Conservation (phyloP, 2,888 invertebrate species). For the Drosophila antonietae region DNA sequence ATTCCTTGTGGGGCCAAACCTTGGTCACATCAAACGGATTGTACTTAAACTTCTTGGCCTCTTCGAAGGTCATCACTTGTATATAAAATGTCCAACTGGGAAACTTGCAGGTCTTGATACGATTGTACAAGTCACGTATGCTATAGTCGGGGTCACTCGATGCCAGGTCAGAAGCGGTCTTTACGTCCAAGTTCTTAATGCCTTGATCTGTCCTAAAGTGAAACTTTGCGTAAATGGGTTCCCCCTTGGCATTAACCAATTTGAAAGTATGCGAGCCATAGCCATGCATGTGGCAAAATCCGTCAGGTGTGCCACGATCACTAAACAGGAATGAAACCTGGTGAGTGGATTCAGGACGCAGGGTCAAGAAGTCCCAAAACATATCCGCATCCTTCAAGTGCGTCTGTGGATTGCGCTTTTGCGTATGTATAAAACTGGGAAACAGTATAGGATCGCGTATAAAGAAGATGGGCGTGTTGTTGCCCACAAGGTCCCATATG, state of each 20-base stretch:
- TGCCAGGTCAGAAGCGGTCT: slow-evolving; percentile 85
- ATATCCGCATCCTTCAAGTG: slow-evolving; percentile 96
- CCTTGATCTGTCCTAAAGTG: slow-evolving; percentile 97
- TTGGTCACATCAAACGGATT: slow-evolving; percentile 98
- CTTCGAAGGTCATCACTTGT: slow-evolving; percentile 95
- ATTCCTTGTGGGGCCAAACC: slow-evolving; percentile 95
- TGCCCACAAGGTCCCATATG: slow-evolving; percentile 97
- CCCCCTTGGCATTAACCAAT: slow-evolving; percentile 91
- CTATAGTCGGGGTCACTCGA: slow-evolving; percentile 95
- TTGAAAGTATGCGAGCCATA: slow-evolving; percentile 98
- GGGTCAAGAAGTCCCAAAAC: slow-evolving; percentile 97
- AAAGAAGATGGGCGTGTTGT: slow-evolving; percentile 97
- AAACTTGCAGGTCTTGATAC: slow-evolving; percentile 90
- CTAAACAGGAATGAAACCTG: slow-evolving; percentile 93
- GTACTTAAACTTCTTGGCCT: slow-evolving; percentile 91
- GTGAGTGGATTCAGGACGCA: slow-evolving; percentile 95
- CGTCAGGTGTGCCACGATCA: slow-evolving; percentile 97
- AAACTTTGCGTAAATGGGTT: slow-evolving; percentile 95
- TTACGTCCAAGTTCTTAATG: slow-evolving; percentile 91
- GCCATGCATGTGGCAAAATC: slow-evolving; percentile 97
- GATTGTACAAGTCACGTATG: slow-evolving; percentile 95
- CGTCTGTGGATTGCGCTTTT: slow-evolving; percentile 97
- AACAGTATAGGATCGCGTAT: slow-evolving; percentile 96
- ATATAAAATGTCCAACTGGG: slow-evolving; percentile 93
- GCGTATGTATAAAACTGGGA: slow-evolving; percentile 98